phyloP scores from a whole-genome alignment of 1,140 invertebrate species.

The Pissodes strobi region DNA sequence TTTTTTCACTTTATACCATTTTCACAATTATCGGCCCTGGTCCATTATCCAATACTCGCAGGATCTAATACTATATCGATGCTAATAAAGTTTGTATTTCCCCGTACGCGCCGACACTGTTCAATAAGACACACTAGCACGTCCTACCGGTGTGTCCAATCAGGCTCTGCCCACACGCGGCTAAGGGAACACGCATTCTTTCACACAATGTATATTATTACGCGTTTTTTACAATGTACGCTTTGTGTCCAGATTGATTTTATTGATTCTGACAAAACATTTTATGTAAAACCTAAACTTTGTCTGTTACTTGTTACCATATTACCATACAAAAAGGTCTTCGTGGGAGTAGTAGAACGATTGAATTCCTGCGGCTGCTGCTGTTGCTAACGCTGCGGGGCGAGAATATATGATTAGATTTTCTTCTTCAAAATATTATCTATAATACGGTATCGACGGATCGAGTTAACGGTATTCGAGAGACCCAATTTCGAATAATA shows the following conservation, averaged over 20 bases:
- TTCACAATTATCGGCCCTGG: too few species aligned
- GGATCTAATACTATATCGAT: too few species aligned
- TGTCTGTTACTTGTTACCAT: constrained; percentile 21
- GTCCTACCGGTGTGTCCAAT: constrained; percentile 29
- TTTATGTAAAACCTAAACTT: constrained; percentile 35
- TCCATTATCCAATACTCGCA: too few species aligned
- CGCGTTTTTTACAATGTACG: constrained; percentile 28
- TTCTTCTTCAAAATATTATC: too few species aligned
- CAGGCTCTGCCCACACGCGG: constrained; percentile 22
- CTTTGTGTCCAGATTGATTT: constrained; percentile 35
- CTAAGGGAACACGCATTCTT: constrained; percentile 31
- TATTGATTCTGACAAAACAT: constrained; percentile 37
- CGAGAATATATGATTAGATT: too few species aligned
- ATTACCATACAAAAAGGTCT: constrained; percentile 31
- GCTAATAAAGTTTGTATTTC: too few species aligned
- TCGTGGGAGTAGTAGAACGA: constrained; percentile 11
- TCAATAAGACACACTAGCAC: background rate
- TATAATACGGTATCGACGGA: too few species aligned
- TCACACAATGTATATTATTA: constrained; percentile 36
- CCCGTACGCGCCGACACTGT: constrained; percentile 25
- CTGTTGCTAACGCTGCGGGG: too few species aligned
- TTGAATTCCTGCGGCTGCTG: constrained; percentile 18
- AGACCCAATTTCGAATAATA: too few species aligned
- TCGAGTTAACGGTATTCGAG: too few species aligned
- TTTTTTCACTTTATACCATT: too few species aligned